Percentiles rank a stretch among this genome's conserved stretches.
Evolutionary conservation across 1,140 invertebrate genomes (phyloP).

Genomic region (Drosophila nigromelanica): DNA sequence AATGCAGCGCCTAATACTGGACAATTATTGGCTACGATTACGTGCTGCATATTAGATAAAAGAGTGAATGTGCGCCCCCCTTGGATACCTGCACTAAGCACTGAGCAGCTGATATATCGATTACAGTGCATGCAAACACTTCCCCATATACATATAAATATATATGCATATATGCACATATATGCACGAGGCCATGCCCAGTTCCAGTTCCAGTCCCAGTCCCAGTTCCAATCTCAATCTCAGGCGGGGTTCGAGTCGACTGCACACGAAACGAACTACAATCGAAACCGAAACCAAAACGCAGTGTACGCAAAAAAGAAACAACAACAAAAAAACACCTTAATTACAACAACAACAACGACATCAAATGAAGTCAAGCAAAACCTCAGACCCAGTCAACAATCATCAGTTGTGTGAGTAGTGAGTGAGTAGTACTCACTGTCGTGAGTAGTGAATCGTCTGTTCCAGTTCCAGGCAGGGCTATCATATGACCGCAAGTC

Average conservation of each 20-base stretch:
- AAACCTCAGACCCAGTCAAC: slow-evolving; percentile 64
- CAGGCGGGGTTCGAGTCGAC: slow-evolving; percentile 32
- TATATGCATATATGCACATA: not conserved
- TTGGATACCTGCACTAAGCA: slow-evolving; percentile 2
- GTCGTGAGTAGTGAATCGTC: slow-evolving; percentile 42
- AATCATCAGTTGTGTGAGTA: slow-evolving; percentile 41
- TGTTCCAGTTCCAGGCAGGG: slow-evolving; percentile 53
- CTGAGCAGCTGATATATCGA: slow-evolving; percentile 24
- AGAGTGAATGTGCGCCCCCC: slow-evolving; percentile 2
- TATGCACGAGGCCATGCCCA: not conserved
- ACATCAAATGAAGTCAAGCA: slow-evolving; percentile 63
- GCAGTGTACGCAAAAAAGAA: slow-evolving; percentile 62
- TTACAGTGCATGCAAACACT: slow-evolving; percentile 43
- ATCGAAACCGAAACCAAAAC: slow-evolving; percentile 36
- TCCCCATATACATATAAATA: slow-evolving; percentile 11
- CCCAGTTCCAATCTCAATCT: slow-evolving; percentile 22
- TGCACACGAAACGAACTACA: slow-evolving; percentile 28
- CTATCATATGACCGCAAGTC: slow-evolving; percentile 68
- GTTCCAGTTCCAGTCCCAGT: slow-evolving; percentile 5
- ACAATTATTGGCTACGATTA: slow-evolving; percentile 61
- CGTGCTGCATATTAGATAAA: slow-evolving; percentile 51
- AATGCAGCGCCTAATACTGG: slow-evolving; percentile 70
- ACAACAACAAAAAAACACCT: slow-evolving; percentile 42
- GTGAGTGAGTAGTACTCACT: slow-evolving; percentile 18
- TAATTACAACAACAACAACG: slow-evolving; percentile 28